Evolutionary conservation across 2,113 vertebrate genomes (phyloP).

Genomic region (Atractosteus spatula): DNA sequence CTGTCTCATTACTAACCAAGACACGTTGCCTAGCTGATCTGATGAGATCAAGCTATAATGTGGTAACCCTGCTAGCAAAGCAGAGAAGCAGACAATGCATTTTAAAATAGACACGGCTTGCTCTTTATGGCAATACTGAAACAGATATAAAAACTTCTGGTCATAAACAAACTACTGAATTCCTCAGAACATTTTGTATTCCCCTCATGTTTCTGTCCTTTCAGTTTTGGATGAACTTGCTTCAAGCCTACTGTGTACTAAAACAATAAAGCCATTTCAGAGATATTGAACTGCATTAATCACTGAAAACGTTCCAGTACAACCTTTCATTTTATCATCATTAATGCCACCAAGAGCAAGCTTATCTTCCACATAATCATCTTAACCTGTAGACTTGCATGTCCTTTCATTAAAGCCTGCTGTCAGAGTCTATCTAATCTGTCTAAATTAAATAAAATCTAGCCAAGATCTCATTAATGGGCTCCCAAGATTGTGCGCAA

Average conservation of each 20-base stretch:
- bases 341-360: slow-evolving; percentile 33
- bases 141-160: no score
- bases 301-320: slow-evolving; percentile 39
- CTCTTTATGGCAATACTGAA: no score
- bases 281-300: slow-evolving; percentile 37
- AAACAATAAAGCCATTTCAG: slow-evolving; percentile 32
- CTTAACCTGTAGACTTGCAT: slow-evolving; percentile 30
- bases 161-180: no score
- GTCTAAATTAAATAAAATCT: slow-evolving; percentile 59
- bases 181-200: background rate
- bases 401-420: slow-evolving; percentile 21
- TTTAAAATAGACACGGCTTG: no score
- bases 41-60: no score
- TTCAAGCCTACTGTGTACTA: slow-evolving; percentile 8
- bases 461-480: slow-evolving; percentile 55
- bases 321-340: slow-evolving; percentile 44
- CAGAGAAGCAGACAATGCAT: no score
- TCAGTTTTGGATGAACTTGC: slow-evolving; percentile 2
- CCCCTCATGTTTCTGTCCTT: background rate
- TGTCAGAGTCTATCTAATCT: slow-evolving; percentile 53
- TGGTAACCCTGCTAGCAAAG: no score
- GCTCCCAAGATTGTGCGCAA: slow-evolving; percentile 60
- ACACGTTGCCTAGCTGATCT: no score
- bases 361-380: slow-evolving; percentile 49
- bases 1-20: no score